Base-by-base conservation (phyloP, 2,113 vertebrate genomes). In the Perca flavescens region DNA sequence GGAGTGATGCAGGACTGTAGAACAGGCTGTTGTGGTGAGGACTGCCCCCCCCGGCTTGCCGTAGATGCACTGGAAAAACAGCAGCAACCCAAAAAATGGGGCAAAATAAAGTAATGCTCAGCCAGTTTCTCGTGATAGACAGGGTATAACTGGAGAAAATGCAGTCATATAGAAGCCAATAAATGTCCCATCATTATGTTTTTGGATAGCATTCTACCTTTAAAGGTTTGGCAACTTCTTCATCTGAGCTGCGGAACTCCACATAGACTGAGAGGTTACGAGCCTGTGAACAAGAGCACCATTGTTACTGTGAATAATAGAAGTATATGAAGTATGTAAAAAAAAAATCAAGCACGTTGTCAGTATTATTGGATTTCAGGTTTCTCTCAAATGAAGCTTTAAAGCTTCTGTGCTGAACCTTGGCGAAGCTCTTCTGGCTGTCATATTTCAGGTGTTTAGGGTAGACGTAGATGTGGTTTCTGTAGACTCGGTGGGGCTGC, bases 381-480 rank as follows among this genome's bases (percentile, higher is more conserved):
- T 5, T 22, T 4, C 2, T 61, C 5, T 61, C 52, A 56, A 66
- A 72, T 11, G 31, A 36, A 0, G 28, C 22, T 62, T 17, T 56
- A 34, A 21, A 47, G 3, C 16, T 14, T 4, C 9, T 1, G 17
- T 1, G 12, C 21, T 34, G 36, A 95, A 99, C 98, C 98, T 99
- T 99, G 88, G 95, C 97, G 78, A 99, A 99, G 87, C 96, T 97
- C 92, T 98, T 99, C 94, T 99, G 98, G 87, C 96, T 97, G 83
- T 99, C 98, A 2, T 99, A 99, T 74, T 99, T 99, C 62, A 99
- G 97, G 86, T 99, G 98, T 88, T 95, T 98, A 43, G 98, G 98
- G 82, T 99, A 99, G 34, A 99, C 82, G n/a, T 99, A 99, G 92
- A 99, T 95, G 93, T 99, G 98, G 94, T 99, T 99, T 93, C 95